These are phyloP conservation scores for Parapristionchus giblindavisi DNA, from an alignment of 2,888 invertebrate species.

Conservation along the genomic window DNA sequence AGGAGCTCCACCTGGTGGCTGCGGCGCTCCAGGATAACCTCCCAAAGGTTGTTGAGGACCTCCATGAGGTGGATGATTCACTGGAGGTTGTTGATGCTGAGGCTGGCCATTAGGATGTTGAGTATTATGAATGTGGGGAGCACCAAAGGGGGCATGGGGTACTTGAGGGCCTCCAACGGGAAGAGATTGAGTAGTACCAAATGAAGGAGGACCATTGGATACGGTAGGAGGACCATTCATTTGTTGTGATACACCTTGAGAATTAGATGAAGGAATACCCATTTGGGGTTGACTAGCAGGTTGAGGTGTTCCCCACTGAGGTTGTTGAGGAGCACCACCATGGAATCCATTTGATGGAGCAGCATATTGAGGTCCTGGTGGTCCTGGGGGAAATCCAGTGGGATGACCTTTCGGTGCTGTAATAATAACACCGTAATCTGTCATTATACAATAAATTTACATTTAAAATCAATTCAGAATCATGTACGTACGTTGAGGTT, in stretches of 20 bases:
- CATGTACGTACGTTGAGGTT: conserved; percentile 16
- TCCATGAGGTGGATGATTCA: conserved; percentile 26
- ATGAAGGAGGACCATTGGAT: neutral
- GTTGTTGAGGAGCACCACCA: conserved; percentile 3
- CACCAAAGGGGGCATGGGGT: conserved; percentile 13
- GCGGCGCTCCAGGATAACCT: conserved; percentile 27
- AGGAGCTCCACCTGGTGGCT: neutral
- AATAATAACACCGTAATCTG: neutral
- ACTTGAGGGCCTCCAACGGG: conserved; percentile 1
- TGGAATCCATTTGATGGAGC: conserved; percentile 28
- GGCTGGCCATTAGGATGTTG: conserved; percentile 19
- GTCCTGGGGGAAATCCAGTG: no score
- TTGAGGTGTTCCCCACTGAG: conserved; percentile 31
- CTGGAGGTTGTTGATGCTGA: no score
- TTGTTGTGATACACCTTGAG: conserved; percentile 5
- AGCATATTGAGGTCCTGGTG: conserved; percentile 10
- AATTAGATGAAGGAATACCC: neutral
- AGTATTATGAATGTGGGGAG: neutral
- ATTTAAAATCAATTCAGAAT: neutral
- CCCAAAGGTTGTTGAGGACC: conserved; percentile 28
- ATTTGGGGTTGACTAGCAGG: neutral
- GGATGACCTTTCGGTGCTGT: conserved; percentile 34
- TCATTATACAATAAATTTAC: neutral
- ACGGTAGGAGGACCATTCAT: conserved; percentile 9
- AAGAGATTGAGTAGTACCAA: conserved; percentile 6